A percentile compares a stretch with the other conserved stretches of the same genome.
These are phyloP conservation scores for Sebastiscus tertius DNA, from an alignment of 2,797 vertebrate genomes.

Conservation along the genomic window DNA sequence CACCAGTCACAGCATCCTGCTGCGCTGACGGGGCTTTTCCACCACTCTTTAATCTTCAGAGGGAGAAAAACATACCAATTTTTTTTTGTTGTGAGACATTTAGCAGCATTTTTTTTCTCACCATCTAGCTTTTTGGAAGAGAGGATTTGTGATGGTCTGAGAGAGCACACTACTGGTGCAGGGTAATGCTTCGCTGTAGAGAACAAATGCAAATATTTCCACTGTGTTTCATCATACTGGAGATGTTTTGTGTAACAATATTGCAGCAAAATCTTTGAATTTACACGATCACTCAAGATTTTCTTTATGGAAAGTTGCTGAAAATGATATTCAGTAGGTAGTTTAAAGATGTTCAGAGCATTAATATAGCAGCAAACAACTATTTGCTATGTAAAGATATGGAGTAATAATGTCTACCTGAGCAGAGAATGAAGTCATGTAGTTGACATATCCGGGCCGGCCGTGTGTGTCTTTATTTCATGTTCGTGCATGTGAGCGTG, in stretches of 20 bases:
- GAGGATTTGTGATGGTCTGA: conserved; percentile 26
- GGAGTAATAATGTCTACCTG: background rate
- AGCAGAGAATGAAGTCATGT: background rate
- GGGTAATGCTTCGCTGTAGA: conserved; percentile 13
- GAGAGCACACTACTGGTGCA: background rate
- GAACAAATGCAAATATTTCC: conserved; percentile 47
- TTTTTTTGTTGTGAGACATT: conserved; percentile 21
- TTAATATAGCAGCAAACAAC: background rate
- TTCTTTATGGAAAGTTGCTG: background rate
- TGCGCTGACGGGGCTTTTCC: conserved; percentile 56
- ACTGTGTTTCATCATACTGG: conserved; percentile 57
- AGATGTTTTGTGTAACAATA: conserved; percentile 29
- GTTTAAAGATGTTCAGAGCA: background rate
- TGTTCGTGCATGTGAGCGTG: no score
- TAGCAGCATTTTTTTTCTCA: background rate
- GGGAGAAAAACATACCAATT: conserved; percentile 23
- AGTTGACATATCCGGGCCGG: no score
- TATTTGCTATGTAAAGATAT: background rate
- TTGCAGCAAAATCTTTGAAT: conserved; percentile 25
- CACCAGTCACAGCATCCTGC: conserved; percentile 47
- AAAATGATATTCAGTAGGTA: background rate
- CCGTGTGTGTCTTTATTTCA: background rate
- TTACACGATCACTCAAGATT: background rate
- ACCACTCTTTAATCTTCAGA: conserved; percentile 51
- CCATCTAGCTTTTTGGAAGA: background rate